Base-by-base conservation (phyloP, 2,888 invertebrate genomes). In the Tinea semifulvella region DNA sequence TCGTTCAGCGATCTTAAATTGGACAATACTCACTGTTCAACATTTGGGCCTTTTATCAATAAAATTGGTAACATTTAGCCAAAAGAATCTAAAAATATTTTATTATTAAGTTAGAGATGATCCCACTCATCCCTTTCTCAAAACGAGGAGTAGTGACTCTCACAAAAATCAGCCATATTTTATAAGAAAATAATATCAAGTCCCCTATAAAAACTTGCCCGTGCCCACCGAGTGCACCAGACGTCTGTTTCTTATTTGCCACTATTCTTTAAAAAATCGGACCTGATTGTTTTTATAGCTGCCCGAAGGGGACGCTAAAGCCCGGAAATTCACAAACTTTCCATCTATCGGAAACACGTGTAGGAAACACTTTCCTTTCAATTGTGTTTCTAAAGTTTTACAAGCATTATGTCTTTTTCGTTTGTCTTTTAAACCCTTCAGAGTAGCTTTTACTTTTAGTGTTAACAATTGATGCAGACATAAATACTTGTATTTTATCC, bases 231-330 rank as follows among this genome's bases (percentile, higher is more conserved):
- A 13, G 47, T 50, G 49, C 52, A 52, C 44, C 46, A 53, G 52
- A 51, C 65, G 64, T 65, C 68, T 79, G 77, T 69, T 75, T 72
- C 75, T 73, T 77, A 75, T 77, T 68, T 74, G 68, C 62, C 56
- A 49, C 55, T 53, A 54, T 54, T 55, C 53, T 51, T 52, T 51
- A 52, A 56, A 55, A 57, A 60, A 63, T 63, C 58, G 65, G 58
- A 72, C 61, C 65, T 68, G 68, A 76, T 75, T 77, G 74, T 74
- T 77, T 77, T 79, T 76, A 75, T 74, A 58, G 68, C 60, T 55
- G 49, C 50, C 52, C 53, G 49, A 54, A 58, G 56, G 56, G 52
- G 53, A 53, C 49, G 49, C 14, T 22, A 42, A 42, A 44, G 14
- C 26, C 38, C 22, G 40, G 40, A 40, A 40, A 52, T 54, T 55